Evolutionary conservation across 2,797 vertebrate genomes (phyloP), one percentile per base, ranked within the genome.

Genomic region (Sternotherus odoratus): DNA sequence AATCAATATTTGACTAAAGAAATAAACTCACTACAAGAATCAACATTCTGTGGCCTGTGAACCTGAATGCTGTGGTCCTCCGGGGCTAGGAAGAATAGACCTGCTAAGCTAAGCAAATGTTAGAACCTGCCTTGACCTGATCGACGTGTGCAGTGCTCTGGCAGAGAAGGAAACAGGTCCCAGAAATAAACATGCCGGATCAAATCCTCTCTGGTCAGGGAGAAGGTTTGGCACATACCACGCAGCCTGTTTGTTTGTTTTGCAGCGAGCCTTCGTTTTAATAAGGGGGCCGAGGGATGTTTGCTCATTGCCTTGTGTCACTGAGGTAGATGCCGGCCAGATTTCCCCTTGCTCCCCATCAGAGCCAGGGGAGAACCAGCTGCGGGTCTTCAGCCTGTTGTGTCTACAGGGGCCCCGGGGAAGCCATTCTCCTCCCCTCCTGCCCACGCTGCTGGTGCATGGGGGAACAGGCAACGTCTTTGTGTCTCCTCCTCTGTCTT

Each of bases 1-100:
- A 83, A 82, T 77, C 57, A 93, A 95, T 94, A 91, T 90, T 95
- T 93, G 94, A 79, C 78, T 33, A 9, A 87, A 80, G 84, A 87
- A 89, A 48, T 1, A 85, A 91, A 88, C n/a, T 2, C 16, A 56
- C 80, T 81, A 77, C 77, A 54, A 77, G 86, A 26, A 5, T 12
- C 66, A 72, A 78, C 69, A 33, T 17, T 30, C 19, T 6, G 53
- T 77, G 3, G 21, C 54, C 30, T 36, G 23, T 24, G 46, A 10
- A 24, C 51, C n/a, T 46, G 84, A 75, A 86, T 21, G 8, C 39
- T 26, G 48, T 8, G 15, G 75, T 9, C 36, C 36, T 24, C n/a
- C n/a, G 1, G 21, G n/a, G 33, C 19, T 66, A n/a, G 46, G 63
- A 50, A 80, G 63, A 84, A 51, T 43, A 85, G 51, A 66, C 46